These are phyloP conservation scores for Dryobota labecula DNA, from an alignment of 2,888 invertebrate species.

Conservation along the genomic window DNA sequence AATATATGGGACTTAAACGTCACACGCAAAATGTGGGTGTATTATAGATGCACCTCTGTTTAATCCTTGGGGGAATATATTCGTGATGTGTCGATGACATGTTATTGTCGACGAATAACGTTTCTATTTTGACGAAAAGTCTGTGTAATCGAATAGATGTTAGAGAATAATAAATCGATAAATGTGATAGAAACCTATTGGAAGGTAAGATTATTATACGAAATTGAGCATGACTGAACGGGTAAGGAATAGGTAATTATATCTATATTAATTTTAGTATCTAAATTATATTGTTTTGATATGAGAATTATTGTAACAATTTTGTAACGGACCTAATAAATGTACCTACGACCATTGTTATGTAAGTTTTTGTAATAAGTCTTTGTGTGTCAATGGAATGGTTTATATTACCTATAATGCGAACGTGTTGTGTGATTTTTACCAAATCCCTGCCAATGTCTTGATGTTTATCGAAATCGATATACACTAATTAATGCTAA, in stretches of 20 bases:
- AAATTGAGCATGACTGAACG: slow-evolving; percentile 57
- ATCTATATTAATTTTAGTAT: slow-evolving; percentile 39
- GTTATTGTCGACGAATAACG: background rate
- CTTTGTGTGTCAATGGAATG: slow-evolving; percentile 30
- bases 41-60: too few relatives aligned
- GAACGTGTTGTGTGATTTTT: slow-evolving; percentile 32
- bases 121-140: slow-evolving; percentile 9
- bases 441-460: slow-evolving; percentile 25
- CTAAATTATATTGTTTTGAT: slow-evolving; percentile 59
- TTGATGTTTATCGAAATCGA: slow-evolving; percentile 35
- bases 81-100: background rate
- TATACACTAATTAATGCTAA: background rate
- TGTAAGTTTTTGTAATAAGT: slow-evolving; percentile 37
- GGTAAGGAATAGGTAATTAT: slow-evolving; percentile 26
- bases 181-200: slow-evolving; percentile 48
- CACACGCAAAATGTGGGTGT: background rate
- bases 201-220: slow-evolving; percentile 38
- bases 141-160: slow-evolving; percentile 13
- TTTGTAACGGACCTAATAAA: slow-evolving; percentile 58
- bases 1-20: background rate
- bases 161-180: slow-evolving; percentile 31
- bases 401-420: slow-evolving; percentile 37
- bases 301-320: slow-evolving; percentile 42
- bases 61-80: too few relatives aligned
- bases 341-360: slow-evolving; percentile 33